These are phyloP conservation scores for Rhopalosiphum maidis DNA, from an alignment of 1,140 invertebrate species.

Conservation along the genomic window DNA sequence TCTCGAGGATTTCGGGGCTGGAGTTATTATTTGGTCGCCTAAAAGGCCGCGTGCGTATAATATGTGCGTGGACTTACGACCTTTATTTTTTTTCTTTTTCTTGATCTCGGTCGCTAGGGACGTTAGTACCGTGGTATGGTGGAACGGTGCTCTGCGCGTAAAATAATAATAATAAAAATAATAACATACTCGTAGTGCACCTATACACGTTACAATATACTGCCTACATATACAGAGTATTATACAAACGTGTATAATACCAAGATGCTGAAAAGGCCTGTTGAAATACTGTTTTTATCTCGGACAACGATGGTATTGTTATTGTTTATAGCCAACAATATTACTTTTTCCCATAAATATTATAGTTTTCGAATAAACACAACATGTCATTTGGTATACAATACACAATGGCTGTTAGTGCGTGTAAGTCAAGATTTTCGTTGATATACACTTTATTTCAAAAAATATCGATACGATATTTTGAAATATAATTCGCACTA, in stretches of 20 bases:
- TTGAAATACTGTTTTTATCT: not conserved
- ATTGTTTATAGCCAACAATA: not conserved
- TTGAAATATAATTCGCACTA: not conserved
- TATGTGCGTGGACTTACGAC: not conserved
- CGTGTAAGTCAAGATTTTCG: not conserved
- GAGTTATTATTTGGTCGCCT: not conserved
- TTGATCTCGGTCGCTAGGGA: not conserved
- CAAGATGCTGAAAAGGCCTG: accelerated
- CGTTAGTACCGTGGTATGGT: no score
- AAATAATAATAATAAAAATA: not conserved
- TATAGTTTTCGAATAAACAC: no score
- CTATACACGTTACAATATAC: not conserved
- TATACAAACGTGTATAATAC: not conserved
- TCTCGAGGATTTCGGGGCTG: not conserved
- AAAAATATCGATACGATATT: not conserved
- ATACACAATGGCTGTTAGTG: not conserved
- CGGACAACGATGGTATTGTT: not conserved
- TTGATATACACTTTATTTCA: not conserved
- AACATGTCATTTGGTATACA: not conserved
- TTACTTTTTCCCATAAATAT: no score
- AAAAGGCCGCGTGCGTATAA: conserved; percentile 7
- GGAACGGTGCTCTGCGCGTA: not conserved
- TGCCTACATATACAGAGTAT: not conserved
- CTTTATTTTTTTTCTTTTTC: not conserved
- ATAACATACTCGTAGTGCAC: not conserved